Base-by-base conservation (phyloP, 2,113 vertebrate genomes). In the Hirundichthys speculiger region DNA sequence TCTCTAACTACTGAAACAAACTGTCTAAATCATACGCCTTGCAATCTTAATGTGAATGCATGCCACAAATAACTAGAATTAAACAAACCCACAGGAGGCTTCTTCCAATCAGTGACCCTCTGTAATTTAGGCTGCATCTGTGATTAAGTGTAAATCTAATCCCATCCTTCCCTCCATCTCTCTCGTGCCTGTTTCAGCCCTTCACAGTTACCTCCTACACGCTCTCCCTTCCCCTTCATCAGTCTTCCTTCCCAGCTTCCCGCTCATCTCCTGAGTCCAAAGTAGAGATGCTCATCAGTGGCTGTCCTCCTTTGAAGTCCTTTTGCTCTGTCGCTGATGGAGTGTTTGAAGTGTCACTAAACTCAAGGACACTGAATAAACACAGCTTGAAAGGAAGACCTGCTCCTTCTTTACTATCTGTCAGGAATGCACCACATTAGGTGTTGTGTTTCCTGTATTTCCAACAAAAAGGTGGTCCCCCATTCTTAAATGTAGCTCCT, bases 261-360 rank as follows among this genome's bases (percentile, higher is more conserved):
- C 25, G 51, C 46, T 54, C 52, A 48, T 81, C 83, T 85, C 76
- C 71, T 34, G 67, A 77, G 71, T 72, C 81, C 77, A 62, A 78
- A 73, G 66, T 75, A 67, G 65, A 69, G 62, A 86, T 77, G 64
- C 73, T 81, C 75, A 85, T 87, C 87, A 85, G 78, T 56, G 68
- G 53, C 72, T 77, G 77, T 56, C 78, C 70, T 59, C 60, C 77
- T 89, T 91, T 90, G 74, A 89, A 89, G 75, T 86, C 62, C 73
- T 75, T 53, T 48, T 65, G 30, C 61, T 82, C 71, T 84, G 72
- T 80, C 62, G 13, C 75, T 86, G 81, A 79, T 85, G 73, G 76
- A 68, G 64, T 48, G 41, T 88, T 89, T 90, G 83, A 90, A 90
- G 91, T 88, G 81, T 88, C 84, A 88, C 79, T 89, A 82, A 86